Base-by-base conservation (phyloP, 1,140 invertebrate species). In the Drosophila teissieri region DNA sequence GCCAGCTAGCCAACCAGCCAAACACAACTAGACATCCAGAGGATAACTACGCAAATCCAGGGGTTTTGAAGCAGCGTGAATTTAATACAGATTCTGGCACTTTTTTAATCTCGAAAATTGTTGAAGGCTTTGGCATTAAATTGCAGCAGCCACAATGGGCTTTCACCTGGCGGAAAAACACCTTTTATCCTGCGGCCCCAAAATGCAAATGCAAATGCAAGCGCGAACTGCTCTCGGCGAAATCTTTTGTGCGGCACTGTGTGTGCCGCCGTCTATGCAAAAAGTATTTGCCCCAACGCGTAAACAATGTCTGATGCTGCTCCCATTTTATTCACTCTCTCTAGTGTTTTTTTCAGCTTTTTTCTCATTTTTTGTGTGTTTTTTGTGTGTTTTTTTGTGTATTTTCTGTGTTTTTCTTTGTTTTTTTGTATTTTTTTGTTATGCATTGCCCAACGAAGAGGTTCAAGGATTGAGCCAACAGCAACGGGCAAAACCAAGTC, bases 61-160 rank as follows among this genome's bases (percentile, higher is more conserved):
- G 12, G 3, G 1, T 6, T 6, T 8, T n/a, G n/a, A n/a, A n/a
- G n/a, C n/a, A 19, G 17, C 8, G 8, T 22, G 53, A 65, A 83
- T 74, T 74, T 74, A 83, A 83, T 82, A 62, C 82, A 27, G 14
- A 63, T 72, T 61, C 56, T 54, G 44, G 57, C 54, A 64, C 53
- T 15, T 52, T 63, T 76, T 86, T 85, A 88, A 78, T 78, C 83
- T 79, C 42, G 44, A 45, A 75, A 88, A 82, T 82, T 75, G 78
- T 58, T 10, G 40, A 24, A 19, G 19, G 15, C 51, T 15, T 15
- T 27, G 27, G 39, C 46, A 53, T 63, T 52, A 34, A 67, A 67
- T 63, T 70, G 60, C 70, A 65, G 51, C 39, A 22, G 46, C 37
- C 48, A 19, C 63, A 83, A 78, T 64, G 80, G 53, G 70, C 60